Base-by-base conservation (phyloP, 2,888 invertebrate genomes). In the Temnothorax rugatulus region DNA sequence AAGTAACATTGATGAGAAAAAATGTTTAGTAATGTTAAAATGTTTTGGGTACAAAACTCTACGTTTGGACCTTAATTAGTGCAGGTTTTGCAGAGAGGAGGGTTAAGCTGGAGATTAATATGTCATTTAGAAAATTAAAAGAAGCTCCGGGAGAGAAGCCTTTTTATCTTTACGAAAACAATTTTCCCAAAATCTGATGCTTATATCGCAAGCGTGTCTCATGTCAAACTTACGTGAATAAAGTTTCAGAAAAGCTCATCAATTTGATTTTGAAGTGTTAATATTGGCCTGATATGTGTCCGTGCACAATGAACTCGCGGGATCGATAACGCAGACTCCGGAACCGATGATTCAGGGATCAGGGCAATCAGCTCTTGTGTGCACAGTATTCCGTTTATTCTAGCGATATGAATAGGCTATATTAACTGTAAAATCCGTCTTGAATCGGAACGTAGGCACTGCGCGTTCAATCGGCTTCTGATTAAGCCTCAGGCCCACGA, bases 311-410 rank as follows among this genome's bases (percentile, higher is more conserved):
- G 57, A 34, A 41, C 4, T 52, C 11, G 18, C 15, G 15, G 25
- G 34, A 81, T 81, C 79, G 71, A 71, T 61, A 81, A 61, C 21
- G n/a, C 44, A 34, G 11, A 47, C 13, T 18, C n/a, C 13, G 64
- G 13, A 61, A 81, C 59, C 59, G 34, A 59, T 81, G 71, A 81
- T 71, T 81, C 47, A 61, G 11, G 59, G 71, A 71, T 81, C 47
- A 38, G 3, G 21, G 38, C 71, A 71, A 79, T 79, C 47, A 61
- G 57, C 71, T 11, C 34, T n/a, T 47, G 59, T 71, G 25, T 81
- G 47, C 59, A 9, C 47, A 50, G 34, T 13, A 38, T 21, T 79
- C 57, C 41, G 34, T 79, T 69, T 47, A 41, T 25, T 66, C 38
- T 13, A 1, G 21, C 15, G 9, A 59, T 13, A 34, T 29, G 25